Percentiles rank a stretch among this genome's conserved stretches.
These are phyloP conservation scores for Lepisosteus osseus DNA, from an alignment of 2,113 vertebrate genomes.

Conservation along the genomic window DNA sequence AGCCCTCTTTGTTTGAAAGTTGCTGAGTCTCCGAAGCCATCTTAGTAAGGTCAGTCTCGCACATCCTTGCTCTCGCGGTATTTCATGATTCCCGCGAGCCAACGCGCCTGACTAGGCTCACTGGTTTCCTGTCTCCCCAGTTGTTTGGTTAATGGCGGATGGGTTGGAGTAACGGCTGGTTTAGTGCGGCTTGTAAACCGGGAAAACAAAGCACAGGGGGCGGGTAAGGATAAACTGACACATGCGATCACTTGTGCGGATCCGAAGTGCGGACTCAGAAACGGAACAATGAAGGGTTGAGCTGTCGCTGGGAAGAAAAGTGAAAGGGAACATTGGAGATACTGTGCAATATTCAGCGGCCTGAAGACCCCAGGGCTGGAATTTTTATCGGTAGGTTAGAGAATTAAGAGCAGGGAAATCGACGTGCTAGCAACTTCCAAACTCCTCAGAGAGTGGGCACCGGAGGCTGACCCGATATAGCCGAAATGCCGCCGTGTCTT, in stretches of 20 bases:
- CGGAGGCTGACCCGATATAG: neutral
- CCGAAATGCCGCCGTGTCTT: slow-evolving; percentile 4
- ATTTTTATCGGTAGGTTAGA: slow-evolving; percentile 26
- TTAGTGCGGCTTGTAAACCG: slow-evolving; percentile 49
- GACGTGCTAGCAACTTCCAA: neutral
- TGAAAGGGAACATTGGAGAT: slow-evolving; percentile 41
- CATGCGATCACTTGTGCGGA: slow-evolving; percentile 17
- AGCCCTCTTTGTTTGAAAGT: no score
- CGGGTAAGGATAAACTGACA: slow-evolving; percentile 22
- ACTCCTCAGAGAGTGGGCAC: neutral
- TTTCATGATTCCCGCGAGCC: slow-evolving; percentile 9
- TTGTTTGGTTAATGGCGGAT: slow-evolving; percentile 53
- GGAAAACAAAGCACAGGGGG: slow-evolving; percentile 41
- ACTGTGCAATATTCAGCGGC: slow-evolving; percentile 28
- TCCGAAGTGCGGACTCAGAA: neutral
- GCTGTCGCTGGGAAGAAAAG: slow-evolving; percentile 38
- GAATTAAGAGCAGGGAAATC: slow-evolving; percentile 11
- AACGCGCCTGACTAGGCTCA: slow-evolving; percentile 21
- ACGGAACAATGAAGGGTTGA: slow-evolving; percentile 19
- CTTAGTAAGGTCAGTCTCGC: no score
- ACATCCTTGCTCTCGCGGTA: slow-evolving; percentile 8
- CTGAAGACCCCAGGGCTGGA: neutral
- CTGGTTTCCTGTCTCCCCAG: slow-evolving; percentile 31
- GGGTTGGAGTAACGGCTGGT: slow-evolving; percentile 38
- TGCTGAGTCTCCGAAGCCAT: no score